Conservation (phyloP, 2,888 invertebrate species). For the Campoletis raptor region DNA sequence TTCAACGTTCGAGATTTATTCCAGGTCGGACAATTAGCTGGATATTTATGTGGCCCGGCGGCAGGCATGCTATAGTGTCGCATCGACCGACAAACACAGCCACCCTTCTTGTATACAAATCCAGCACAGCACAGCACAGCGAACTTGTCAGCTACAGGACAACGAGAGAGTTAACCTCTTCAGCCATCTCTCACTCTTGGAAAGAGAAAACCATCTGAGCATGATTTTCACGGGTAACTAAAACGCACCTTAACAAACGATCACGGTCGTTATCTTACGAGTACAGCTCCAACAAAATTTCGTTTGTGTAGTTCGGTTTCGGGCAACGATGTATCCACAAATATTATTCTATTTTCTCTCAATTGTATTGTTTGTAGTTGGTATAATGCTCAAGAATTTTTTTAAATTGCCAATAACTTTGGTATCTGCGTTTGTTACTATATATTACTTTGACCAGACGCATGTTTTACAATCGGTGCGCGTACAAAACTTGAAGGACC, state of each 20-base stretch:
- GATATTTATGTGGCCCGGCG: slow-evolving; percentile 79
- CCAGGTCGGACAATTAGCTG: slow-evolving; percentile 79
- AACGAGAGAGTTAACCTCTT: slow-evolving; percentile 34
- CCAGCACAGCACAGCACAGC: slow-evolving; percentile 2
- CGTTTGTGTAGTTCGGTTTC: slow-evolving; percentile 59
- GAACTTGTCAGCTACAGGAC: slow-evolving; percentile 33
- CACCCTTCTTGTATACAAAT: slow-evolving; percentile 1
- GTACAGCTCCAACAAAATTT: slow-evolving; percentile 46
- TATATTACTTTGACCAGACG: not conserved
- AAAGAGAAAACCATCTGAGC: slow-evolving; percentile 44
- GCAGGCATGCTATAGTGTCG: slow-evolving; percentile 71
- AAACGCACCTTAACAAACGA: slow-evolving; percentile 45
- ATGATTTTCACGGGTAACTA: slow-evolving; percentile 15
- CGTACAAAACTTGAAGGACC: not conserved
- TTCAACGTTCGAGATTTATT: slow-evolving; percentile 80
- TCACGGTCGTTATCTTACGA: slow-evolving; percentile 50
- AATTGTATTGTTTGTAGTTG: not conserved
- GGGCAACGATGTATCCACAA: slow-evolving; percentile 48
- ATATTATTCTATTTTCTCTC: slow-evolving; percentile 5
- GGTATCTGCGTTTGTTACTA: not conserved
- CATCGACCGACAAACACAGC: slow-evolving; percentile 59
- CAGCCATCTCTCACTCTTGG: slow-evolving; percentile 38
- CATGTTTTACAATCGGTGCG: not conserved
- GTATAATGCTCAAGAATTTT: not conserved
- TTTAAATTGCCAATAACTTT: not conserved